A percentile compares a stretch with the other conserved stretches of the same genome.
These are phyloP conservation scores for Dolichotis patagonum DNA, from an alignment of 2,113 vertebrate genomes.

Conservation along the genomic window DNA sequence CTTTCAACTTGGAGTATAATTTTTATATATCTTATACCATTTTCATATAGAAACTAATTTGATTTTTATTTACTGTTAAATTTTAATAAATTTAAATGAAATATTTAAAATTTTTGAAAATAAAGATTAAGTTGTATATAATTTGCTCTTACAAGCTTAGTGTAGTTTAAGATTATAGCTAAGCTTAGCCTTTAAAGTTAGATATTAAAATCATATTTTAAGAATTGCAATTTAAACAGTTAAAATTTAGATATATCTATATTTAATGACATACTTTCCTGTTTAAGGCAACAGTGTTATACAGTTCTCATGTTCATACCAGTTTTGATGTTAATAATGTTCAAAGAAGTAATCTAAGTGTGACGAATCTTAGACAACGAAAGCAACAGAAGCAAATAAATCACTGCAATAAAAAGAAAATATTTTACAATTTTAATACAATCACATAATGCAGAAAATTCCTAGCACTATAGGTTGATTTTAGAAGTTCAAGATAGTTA, in stretches of 20 bases:
- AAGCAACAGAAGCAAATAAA: background rate
- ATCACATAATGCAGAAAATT: background rate
- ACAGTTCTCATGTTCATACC: background rate
- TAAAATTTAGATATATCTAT: background rate
- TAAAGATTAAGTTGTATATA: background rate
- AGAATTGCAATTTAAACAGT: background rate
- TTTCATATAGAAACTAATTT: conserved; percentile 14
- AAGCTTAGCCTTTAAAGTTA: background rate
- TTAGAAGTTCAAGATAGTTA: conserved; percentile 19
- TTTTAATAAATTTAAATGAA: conserved; percentile 21
- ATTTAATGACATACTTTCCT: background rate
- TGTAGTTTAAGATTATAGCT: background rate
- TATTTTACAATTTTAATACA: background rate
- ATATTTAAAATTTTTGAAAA: background rate
- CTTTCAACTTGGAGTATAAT: conserved; percentile 10
- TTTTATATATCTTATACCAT: background rate
- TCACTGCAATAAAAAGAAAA: background rate
- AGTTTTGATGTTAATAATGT: background rate
- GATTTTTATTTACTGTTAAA: background rate
- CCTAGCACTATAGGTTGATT: background rate
- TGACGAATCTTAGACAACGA: background rate
- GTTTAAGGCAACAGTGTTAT: background rate
- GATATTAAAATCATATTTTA: background rate
- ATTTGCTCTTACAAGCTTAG: background rate
- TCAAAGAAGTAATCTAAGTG: conserved; percentile 9